Evolutionary conservation across 2,888 invertebrate genomes (phyloP), one percentile per base, ranked within the genome.

Genomic region (Ischnura elegans): DNA sequence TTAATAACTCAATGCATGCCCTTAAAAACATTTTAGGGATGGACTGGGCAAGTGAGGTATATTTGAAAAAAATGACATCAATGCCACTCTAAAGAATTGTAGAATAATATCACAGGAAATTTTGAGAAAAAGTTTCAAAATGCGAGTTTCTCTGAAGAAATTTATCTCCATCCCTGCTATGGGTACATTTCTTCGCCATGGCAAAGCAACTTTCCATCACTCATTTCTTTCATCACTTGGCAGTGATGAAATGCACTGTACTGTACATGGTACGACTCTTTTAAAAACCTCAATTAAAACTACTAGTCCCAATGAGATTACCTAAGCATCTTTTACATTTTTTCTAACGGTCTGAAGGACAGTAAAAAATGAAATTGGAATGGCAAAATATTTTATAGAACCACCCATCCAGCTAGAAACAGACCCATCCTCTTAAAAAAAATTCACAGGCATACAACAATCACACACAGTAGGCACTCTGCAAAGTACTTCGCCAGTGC

Each of bases 41-140:
- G 90, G 90, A 90, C 61, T 61, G 61, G 61, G 43, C 90, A 90
- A 61, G 47, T 55, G 90, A 90, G 90, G 90, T 90, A 90, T 90
- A 90, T 61, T 90, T 90, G 90, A 90, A 90, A 86, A 90, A 90
- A 90, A 55, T 90, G 90, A 90, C 90, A 90, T 90, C 90, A 90
- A 90, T 90, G 90, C 90, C 90, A 90, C 90, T 90, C 90, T 90
- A 90, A 90, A 90, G 90, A 90, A 55, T 90, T 90, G 90, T 90
- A 90, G 90, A 90, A 90, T 90, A 90, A 90, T 90, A 90, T 90
- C 90, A 90, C 90, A 90, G 90, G 90, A 90, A 90, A 90, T 90
- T 90, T 90, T 90, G 90, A 90, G 90, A 90, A 90, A 90, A 90
- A 90, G 90, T 90, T 61, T 90, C 90, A 90, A 90, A 90, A 90